These are phyloP conservation scores for Drosophila tanythrix DNA, from an alignment of 2,888 invertebrate species.

Conservation along the genomic window DNA sequence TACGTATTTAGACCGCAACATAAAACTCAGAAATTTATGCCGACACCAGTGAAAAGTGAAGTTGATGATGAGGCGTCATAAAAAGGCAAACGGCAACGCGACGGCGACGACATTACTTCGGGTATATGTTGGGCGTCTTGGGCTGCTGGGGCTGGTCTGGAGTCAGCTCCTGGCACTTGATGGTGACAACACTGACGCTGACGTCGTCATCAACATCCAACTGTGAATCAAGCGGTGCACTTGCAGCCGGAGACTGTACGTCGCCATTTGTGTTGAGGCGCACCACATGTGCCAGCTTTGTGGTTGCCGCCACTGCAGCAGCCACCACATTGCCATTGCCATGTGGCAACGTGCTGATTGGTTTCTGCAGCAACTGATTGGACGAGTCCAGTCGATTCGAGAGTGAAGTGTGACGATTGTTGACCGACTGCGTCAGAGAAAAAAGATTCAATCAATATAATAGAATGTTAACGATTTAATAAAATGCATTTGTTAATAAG, in stretches of 20 bases:
- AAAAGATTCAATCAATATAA: background rate
- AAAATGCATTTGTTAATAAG: background rate
- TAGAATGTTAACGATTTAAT: background rate
- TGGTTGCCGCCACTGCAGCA: constrained; percentile 67
- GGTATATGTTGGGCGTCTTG: constrained; percentile 64
- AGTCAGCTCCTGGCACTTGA: constrained; percentile 58
- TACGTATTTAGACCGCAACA: constrained; percentile 44
- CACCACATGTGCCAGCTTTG: constrained; percentile 71
- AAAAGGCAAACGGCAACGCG: constrained; percentile 44
- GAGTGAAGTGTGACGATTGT: constrained; percentile 83
- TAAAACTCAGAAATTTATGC: constrained; percentile 66
- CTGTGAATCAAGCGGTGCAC: constrained; percentile 45
- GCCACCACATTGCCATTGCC: constrained; percentile 63
- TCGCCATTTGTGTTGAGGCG: constrained; percentile 58
- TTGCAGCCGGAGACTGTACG: constrained; percentile 33
- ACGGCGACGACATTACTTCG: constrained; percentile 67
- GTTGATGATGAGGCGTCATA: constrained; percentile 49
- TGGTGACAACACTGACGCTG: constrained; percentile 62
- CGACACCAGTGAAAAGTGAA: constrained; percentile 65
- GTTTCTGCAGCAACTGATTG: constrained; percentile 78
- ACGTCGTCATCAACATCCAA: constrained; percentile 53
- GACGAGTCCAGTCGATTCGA: constrained; percentile 82
- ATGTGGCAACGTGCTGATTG: constrained; percentile 60
- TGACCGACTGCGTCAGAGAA: constrained; percentile 68
- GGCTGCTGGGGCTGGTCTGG: constrained; percentile 38